Evolutionary conservation across 1,140 invertebrate genomes (phyloP).

Genomic region (Drosophila parvula): DNA sequence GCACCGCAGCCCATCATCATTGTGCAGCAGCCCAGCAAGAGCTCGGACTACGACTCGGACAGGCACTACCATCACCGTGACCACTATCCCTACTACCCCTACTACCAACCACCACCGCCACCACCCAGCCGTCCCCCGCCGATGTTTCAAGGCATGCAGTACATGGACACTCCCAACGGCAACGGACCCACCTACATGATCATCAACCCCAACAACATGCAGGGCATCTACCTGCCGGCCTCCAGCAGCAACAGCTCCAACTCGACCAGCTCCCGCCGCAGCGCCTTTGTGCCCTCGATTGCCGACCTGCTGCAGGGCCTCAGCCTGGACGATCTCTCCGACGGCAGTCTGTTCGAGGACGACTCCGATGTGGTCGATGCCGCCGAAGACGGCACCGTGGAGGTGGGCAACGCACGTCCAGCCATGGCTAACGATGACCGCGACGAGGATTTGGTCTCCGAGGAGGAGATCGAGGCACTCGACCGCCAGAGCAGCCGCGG

Average conservation of each 20-base stretch:
- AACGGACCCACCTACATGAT: constrained; percentile 41
- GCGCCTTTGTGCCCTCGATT: constrained; percentile 11
- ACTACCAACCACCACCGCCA: constrained; percentile 28
- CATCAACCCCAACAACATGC: constrained; percentile 65
- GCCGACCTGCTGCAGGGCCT: constrained; percentile 50
- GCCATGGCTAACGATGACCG: constrained; percentile 22
- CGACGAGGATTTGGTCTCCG: constrained; percentile 33
- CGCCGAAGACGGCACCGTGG: constrained; percentile 7
- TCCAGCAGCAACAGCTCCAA: constrained; percentile 8
- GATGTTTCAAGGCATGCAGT: constrained; percentile 25
- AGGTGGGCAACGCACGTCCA: not conserved
- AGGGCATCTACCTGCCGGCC: constrained; percentile 37
- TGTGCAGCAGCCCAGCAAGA: constrained; percentile 26
- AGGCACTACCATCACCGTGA: constrained; percentile 23
- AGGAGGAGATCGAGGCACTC: constrained; percentile 42
- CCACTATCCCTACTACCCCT: constrained; percentile 30
- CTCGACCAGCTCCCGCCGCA: constrained; percentile 6
- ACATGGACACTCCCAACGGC: not conserved
- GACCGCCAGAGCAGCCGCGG: constrained; percentile 57
- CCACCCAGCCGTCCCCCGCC: constrained; percentile 18
- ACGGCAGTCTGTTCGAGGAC: constrained; percentile 41
- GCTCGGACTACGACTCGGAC: constrained; percentile 14
- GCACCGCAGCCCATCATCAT: constrained; percentile 47
- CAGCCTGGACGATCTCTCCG: constrained; percentile 31
- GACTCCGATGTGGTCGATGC: constrained; percentile 49